Evolutionary conservation across 2,797 vertebrate species (phyloP).

Genomic region (Liparis tanakae): DNA sequence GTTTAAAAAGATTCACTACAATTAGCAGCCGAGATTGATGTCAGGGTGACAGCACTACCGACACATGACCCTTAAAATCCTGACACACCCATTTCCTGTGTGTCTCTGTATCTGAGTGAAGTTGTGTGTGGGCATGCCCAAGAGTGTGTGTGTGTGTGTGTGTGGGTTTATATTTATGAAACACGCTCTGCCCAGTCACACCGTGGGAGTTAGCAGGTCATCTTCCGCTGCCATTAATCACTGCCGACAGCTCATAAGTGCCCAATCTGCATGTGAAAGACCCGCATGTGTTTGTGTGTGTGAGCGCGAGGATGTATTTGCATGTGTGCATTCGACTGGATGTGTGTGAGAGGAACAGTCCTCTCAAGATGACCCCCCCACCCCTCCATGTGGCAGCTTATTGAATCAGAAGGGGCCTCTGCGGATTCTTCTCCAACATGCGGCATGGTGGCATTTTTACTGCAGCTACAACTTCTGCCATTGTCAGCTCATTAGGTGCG

Average conservation of each 20-base stretch:
- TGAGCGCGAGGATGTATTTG: conserved; percentile 39
- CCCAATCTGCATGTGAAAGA: conserved; percentile 82
- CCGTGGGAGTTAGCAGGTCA: conserved; percentile 81
- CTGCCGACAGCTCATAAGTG: conserved; percentile 76
- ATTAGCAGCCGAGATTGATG: conserved; percentile 58
- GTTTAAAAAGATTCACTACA: conserved; percentile 38
- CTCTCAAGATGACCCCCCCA: conserved; percentile 22
- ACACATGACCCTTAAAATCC: conserved; percentile 63
- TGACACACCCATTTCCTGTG: conserved; percentile 69
- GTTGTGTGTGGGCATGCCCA: conserved; percentile 36
- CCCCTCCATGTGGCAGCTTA: conserved; percentile 30
- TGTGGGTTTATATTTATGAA: conserved; percentile 55
- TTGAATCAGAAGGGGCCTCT: conserved; percentile 55
- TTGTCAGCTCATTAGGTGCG: conserved; percentile 25
- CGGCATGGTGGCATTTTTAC: conserved; percentile 37
- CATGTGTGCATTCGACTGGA: conserved; percentile 44
- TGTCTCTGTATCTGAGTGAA: conserved; percentile 35
- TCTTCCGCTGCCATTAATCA: conserved; percentile 80
- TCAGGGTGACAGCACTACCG: conserved; percentile 36
- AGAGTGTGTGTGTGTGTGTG: conserved; percentile 8
- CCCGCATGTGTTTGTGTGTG: conserved; percentile 44
- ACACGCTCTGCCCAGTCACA: conserved; percentile 65
- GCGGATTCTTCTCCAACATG: conserved; percentile 44
- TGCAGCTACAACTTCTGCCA: conserved; percentile 26
- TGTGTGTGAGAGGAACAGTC: conserved; percentile 29